These are phyloP conservation scores for Liparis tanakae DNA, from an alignment of 2,797 vertebrate species.

Conservation along the genomic window DNA sequence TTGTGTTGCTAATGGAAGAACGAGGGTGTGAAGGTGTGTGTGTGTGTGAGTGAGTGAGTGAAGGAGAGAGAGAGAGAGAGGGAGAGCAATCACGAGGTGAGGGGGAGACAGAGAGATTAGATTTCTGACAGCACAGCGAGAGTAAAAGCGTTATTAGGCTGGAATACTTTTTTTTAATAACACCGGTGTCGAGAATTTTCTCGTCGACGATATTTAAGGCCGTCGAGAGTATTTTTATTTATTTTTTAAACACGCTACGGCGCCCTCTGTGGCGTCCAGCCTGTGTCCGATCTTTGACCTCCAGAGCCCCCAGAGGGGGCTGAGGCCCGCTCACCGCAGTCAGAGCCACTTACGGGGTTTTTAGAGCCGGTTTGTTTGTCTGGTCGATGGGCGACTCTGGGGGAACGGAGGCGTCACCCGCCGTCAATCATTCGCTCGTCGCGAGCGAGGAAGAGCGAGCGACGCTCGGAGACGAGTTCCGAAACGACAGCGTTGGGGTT, in stretches of 20 bases:
- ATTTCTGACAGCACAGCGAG: conserved; percentile 38
- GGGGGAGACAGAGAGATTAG: conserved; percentile 30
- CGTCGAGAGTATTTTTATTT: conserved; percentile 24
- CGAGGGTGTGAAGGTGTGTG: conserved; percentile 32
- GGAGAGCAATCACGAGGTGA: conserved; percentile 47
- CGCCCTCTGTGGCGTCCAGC: conserved; percentile 28
- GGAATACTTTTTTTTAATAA: conserved; percentile 46
- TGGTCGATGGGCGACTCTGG: conserved; percentile 64
- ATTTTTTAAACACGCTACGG: conserved; percentile 35
- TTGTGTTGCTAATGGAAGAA: conserved; percentile 64
- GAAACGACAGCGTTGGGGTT: conserved; percentile 14
- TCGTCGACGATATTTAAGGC: conserved; percentile 39
- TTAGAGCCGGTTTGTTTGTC: conserved; percentile 70
- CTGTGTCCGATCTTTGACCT: conserved; percentile 58
- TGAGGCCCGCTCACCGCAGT: conserved; percentile 48
- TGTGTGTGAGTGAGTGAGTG: conserved; percentile 4
- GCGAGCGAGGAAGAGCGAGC: conserved; percentile 36
- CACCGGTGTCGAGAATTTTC: conserved; percentile 14
- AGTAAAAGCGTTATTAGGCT: conserved; percentile 37
- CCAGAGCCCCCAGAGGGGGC: conserved; percentile 54
- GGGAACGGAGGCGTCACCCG: conserved; percentile 63
- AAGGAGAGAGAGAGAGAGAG: neutral
- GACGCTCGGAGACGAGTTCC: conserved; percentile 31
- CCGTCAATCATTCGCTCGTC: conserved; percentile 67
- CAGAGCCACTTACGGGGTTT: conserved; percentile 68